phyloP scores from a whole-genome alignment of 2,113 vertebrate genomes.

The Orcinus orca region DNA sequence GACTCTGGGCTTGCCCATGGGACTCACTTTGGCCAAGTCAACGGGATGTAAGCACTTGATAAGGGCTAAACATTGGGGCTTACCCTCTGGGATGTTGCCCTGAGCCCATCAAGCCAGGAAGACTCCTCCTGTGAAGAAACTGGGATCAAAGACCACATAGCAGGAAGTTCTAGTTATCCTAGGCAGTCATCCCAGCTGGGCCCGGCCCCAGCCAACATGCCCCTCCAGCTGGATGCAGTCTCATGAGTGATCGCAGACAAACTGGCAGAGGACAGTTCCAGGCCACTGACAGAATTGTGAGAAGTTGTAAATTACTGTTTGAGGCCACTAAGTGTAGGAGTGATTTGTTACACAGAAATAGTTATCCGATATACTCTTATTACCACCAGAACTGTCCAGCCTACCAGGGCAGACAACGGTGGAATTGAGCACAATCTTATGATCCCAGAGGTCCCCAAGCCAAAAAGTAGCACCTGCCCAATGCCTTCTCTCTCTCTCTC shows the following conservation, averaged over 20 bases:
- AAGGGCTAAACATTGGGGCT: background rate
- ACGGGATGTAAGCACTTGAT: background rate
- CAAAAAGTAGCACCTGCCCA: background rate
- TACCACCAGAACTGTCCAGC: background rate
- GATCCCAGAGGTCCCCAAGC: background rate
- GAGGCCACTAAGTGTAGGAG: background rate
- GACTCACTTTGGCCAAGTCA: background rate
- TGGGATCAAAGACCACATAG: background rate
- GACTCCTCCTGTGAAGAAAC: background rate
- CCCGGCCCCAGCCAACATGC: background rate
- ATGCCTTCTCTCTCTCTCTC: too few species aligned
- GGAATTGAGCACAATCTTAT: background rate
- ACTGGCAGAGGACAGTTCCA: background rate
- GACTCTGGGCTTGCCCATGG: background rate
- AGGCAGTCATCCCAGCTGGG: background rate
- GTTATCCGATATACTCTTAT: background rate
- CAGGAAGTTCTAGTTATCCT: background rate
- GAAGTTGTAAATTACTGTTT: background rate
- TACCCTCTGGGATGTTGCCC: background rate
- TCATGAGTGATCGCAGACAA: background rate
- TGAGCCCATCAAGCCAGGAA: background rate
- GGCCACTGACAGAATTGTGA: background rate
- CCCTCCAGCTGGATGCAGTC: background rate
- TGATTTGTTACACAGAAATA: background rate
- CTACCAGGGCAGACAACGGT: background rate